A percentile compares a stretch with the other conserved stretches of the same genome.
Evolutionary conservation across 2,888 invertebrate genomes (phyloP).

Genomic region (Lamellibrachia columna): DNA sequence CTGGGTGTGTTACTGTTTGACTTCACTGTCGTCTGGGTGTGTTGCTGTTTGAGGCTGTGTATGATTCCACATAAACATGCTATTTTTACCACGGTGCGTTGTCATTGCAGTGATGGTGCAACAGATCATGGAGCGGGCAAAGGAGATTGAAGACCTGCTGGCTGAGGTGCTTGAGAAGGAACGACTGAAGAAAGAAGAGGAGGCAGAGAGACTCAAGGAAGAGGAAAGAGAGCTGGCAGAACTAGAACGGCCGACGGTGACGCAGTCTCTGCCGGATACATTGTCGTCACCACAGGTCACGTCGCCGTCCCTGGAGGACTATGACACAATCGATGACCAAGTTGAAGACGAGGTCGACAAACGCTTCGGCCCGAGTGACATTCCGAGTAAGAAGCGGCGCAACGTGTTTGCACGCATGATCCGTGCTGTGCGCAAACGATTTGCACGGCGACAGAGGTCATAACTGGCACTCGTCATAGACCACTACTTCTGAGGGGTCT

Average conservation of each 20-base stretch:
- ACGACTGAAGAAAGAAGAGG: constrained; percentile 9
- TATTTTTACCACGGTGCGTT: background rate
- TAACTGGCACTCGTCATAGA: background rate
- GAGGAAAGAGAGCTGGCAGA: background rate
- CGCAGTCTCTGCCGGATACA: background rate
- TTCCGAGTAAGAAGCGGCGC: background rate
- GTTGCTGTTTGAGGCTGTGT: background rate
- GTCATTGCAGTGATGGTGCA: background rate
- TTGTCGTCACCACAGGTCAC: background rate
- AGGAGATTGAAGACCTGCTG: background rate
- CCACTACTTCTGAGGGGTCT: too few species aligned
- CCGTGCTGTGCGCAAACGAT: background rate
- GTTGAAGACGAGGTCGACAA: background rate
- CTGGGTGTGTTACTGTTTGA: too few species aligned
- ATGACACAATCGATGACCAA: background rate
- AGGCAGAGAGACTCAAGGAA: background rate
- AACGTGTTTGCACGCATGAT: background rate
- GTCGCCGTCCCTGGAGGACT: background rate
- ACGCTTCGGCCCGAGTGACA: background rate
- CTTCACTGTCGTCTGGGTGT: too few species aligned
- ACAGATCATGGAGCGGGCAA: background rate
- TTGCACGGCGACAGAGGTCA: background rate
- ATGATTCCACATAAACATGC: background rate
- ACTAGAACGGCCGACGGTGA: background rate
- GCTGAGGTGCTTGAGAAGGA: background rate